Percentiles rank a stretch among this genome's conserved stretches.
These are phyloP conservation scores for Patella caerulea DNA, from an alignment of 2,888 invertebrate species.

Conservation along the genomic window DNA sequence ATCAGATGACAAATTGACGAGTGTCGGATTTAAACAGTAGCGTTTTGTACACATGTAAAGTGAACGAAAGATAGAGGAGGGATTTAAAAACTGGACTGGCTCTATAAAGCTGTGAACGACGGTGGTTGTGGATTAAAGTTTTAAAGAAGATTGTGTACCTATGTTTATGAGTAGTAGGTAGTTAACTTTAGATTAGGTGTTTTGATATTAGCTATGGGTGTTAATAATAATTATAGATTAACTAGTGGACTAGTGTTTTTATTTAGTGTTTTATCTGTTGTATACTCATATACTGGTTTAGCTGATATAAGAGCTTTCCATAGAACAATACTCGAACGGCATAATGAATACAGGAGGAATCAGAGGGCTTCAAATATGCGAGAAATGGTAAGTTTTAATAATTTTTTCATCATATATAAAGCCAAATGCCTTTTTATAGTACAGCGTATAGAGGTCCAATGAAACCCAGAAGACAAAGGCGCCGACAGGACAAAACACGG, in stretches of 20 bases:
- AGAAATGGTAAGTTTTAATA: slow-evolving; percentile 37
- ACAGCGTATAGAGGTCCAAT: too few relatives aligned
- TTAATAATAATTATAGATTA: background rate
- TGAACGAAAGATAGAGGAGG: background rate
- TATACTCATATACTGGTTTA: background rate
- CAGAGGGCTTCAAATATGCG: slow-evolving; percentile 50
- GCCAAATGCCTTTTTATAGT: too few relatives aligned
- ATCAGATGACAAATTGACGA: slow-evolving; percentile 7
- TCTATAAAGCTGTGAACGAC: too few relatives aligned
- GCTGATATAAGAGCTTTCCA: background rate
- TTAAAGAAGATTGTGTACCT: background rate
- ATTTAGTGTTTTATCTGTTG: background rate
- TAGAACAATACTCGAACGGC: slow-evolving; percentile 31
- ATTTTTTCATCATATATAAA: too few relatives aligned
- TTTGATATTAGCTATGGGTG: background rate
- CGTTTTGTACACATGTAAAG: slow-evolving; percentile 3
- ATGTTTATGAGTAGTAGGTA: background rate
- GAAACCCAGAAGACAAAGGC: too few relatives aligned
- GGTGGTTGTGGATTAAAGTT: background rate
- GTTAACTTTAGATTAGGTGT: too few relatives aligned
- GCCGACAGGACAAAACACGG: too few relatives aligned
- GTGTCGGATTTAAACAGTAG: slow-evolving; percentile 3
- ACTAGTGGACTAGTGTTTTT: background rate
- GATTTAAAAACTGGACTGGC: background rate
- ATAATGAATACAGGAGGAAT: slow-evolving; percentile 48